Base-by-base conservation (phyloP, 2,888 invertebrate species). In the Blastobasis adustella region DNA sequence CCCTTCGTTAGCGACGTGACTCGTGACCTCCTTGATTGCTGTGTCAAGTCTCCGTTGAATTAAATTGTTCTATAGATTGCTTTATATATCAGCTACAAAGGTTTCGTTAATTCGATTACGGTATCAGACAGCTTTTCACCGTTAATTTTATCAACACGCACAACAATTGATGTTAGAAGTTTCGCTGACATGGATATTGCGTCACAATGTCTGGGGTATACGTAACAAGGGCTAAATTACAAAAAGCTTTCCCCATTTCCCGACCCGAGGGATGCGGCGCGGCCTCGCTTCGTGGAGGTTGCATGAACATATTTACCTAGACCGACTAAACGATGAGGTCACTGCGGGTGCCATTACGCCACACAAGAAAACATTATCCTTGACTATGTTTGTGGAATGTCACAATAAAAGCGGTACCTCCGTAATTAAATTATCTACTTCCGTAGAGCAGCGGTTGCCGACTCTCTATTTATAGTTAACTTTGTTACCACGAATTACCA, bases 1-100 rank as follows among this genome's bases (percentile, higher is more conserved):
- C 69, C 71, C 75, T 76, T 76, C 73, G 71, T 79, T 78, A 78
- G 67, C 71, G 67, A 70, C 73, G 71, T 72, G 75, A 80, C 76
- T 77, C 73, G 71, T 72, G 75, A 80, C 76, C 77, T 75, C 73
- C 62, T 65, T 71, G 74, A 75, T 76, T 76, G 69, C 71, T 73
- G 60, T 69, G 71, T 73, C 75, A 71, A 69, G 65, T 67, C 54
- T 55, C 60, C 58, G 57, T 59, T 60, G 48, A 49, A 56, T 52
- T 7, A 10, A n/a, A 42, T 42, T 10, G 23, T 23, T 23, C 23
- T 23, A 23, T 23, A 23, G 23, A 23, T 23, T 23, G 23, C 23
- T 23, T 23, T 23, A 23, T 23, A 23, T 23, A 23, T 23, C 3
- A 23, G 23, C 23, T 2, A 3, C 23, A 23, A 23, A 23, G 23